Evolutionary conservation across 1,140 invertebrate species (phyloP).

Genomic region (Psix sp.): DNA sequence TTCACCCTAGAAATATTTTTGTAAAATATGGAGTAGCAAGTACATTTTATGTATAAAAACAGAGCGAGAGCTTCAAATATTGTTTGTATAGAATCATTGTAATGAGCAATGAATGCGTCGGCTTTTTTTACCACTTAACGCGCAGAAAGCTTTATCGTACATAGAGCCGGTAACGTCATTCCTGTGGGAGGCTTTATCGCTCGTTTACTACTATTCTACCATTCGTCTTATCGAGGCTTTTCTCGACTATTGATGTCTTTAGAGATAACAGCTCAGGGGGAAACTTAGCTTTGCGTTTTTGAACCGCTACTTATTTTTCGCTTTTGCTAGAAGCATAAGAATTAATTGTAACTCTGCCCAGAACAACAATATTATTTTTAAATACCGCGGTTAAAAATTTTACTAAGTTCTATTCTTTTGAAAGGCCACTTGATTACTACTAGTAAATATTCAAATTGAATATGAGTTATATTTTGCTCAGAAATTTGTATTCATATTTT

Average conservation of each 20-base stretch:
- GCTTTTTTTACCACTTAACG: constrained; percentile 43
- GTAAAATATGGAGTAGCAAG: too few relatives aligned
- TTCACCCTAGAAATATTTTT: too few relatives aligned
- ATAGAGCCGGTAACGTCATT: constrained; percentile 55
- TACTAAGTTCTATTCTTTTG: too few relatives aligned
- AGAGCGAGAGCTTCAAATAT: too few relatives aligned
- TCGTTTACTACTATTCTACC: constrained; percentile 59
- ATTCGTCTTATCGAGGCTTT: constrained; percentile 59
- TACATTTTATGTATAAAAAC: too few relatives aligned
- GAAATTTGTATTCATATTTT: too few relatives aligned
- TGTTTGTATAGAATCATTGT: constrained; percentile 45
- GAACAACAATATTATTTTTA: too few relatives aligned
- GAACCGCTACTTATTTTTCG: constrained; percentile 39
- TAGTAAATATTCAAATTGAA: too few relatives aligned
- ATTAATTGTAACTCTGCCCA: constrained; percentile 34
- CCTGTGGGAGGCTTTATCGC: constrained; percentile 61
- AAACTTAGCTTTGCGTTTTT: constrained; percentile 53
- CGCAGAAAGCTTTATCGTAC: constrained; percentile 51
- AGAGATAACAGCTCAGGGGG: constrained; percentile 56
- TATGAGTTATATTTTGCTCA: too few relatives aligned
- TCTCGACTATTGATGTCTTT: constrained; percentile 65
- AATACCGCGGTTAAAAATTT: too few relatives aligned
- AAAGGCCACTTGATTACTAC: too few relatives aligned
- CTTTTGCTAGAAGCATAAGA: constrained; percentile 42
- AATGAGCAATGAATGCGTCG: constrained; percentile 42